Percentiles rank a stretch among this genome's conserved stretches.
Conservation (phyloP, 2,113 vertebrate species). For the Zapus hudsonius region DNA sequence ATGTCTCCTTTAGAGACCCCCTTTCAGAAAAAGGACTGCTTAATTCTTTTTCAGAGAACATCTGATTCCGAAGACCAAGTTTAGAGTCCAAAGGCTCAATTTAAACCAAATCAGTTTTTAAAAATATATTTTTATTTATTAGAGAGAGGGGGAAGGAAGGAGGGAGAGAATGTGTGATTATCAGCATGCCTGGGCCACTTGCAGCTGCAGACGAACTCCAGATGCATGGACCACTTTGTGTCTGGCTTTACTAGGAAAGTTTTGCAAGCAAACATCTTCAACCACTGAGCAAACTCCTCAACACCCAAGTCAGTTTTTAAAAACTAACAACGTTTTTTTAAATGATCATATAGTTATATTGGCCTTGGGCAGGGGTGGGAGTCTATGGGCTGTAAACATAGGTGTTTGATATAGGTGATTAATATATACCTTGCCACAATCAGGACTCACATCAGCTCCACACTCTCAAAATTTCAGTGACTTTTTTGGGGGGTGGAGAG, state of each 20-base stretch:
- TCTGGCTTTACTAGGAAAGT: too few species aligned
- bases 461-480: not conserved
- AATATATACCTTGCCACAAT: fast-evolving
- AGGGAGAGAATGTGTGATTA: too few species aligned
- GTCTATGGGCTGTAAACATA: not conserved
- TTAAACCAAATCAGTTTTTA: not conserved
- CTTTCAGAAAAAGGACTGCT: constrained; percentile 9
- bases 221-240: too few species aligned
- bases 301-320: too few species aligned
- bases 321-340: not conserved
- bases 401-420: fast-evolving
- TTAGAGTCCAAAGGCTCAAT: not conserved
- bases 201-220: too few species aligned
- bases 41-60: constrained; percentile 51
- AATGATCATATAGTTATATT: not conserved
- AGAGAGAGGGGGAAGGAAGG: too few species aligned
- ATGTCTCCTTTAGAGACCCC: constrained; percentile 48
- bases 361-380: not conserved
- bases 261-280: too few species aligned
- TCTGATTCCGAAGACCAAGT: constrained; percentile 16
- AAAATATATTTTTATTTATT: too few species aligned
- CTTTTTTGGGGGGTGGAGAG: not conserved
- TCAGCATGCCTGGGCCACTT: too few species aligned
- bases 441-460: not conserved
- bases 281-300: not conserved